A percentile compares a stretch with the other conserved stretches of the same genome.
phyloP scores from a whole-genome alignment of 1,140 invertebrate genomes.

The Drosophila setifemur region DNA sequence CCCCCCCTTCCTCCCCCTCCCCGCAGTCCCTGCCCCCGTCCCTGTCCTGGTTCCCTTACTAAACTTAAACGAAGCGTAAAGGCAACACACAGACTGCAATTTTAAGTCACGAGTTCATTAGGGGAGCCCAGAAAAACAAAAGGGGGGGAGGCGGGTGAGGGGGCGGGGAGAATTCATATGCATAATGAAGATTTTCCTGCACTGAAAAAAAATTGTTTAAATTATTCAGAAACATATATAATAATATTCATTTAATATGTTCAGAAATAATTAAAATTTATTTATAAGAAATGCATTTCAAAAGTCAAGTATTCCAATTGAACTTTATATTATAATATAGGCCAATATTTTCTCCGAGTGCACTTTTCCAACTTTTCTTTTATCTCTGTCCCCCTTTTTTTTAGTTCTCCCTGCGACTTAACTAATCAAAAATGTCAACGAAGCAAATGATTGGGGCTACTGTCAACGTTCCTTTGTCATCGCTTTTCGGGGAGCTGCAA shows the following conservation, averaged over 20 bases:
- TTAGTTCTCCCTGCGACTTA: too few relatives aligned
- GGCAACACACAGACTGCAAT: conserved; percentile 39
- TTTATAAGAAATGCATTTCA: too few relatives aligned
- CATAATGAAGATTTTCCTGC: conserved; percentile 53
- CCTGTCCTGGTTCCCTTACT: not conserved
- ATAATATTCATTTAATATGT: too few relatives aligned
- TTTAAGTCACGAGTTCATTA: conserved; percentile 53
- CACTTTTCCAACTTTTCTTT: not conserved
- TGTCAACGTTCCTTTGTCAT: conserved; percentile 46
- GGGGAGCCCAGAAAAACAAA: conserved; percentile 7
- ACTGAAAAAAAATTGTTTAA: too few relatives aligned
- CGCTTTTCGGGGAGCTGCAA: conserved; percentile 27
- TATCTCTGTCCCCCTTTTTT: not conserved
- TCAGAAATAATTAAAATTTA: too few relatives aligned
- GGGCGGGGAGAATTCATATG: conserved; percentile 25
- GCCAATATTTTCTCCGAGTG: too few relatives aligned
- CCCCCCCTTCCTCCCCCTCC: not conserved
- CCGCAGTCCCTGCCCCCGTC: not conserved
- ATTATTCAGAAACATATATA: too few relatives aligned
- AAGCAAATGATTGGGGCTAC: conserved; percentile 52
- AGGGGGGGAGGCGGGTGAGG: not conserved
- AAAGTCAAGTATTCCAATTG: too few relatives aligned
- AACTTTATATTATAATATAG: too few relatives aligned
- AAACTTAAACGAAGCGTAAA: conserved; percentile 48
- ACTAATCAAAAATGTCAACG: conserved; percentile 66